Evolutionary conservation across 1,140 invertebrate species (phyloP).

Genomic region (Andricus grossulariae): DNA sequence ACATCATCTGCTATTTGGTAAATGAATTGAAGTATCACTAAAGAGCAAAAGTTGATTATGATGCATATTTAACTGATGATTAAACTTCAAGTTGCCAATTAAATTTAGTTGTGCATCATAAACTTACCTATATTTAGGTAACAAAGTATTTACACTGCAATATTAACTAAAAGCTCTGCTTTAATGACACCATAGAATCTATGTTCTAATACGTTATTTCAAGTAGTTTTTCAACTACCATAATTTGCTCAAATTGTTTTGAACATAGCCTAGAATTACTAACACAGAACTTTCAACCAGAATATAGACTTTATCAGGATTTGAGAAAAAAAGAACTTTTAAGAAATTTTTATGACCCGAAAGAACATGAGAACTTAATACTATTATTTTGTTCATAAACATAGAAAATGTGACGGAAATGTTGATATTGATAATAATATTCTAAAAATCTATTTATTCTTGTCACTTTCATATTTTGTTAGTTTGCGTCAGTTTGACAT

Average conservation of each 20-base stretch:
- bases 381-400: too few species aligned
- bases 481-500: too few species aligned
- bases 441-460: too few species aligned
- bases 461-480: too few species aligned
- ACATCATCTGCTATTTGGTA: too few species aligned
- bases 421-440: too few species aligned
- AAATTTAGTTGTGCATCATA: slow-evolving; percentile 11
- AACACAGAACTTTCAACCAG: not conserved
- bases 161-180: not conserved
- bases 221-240: slow-evolving; percentile 2
- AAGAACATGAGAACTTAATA: too few species aligned
- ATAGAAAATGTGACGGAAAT: too few species aligned
- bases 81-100: not conserved
- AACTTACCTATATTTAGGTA: slow-evolving; percentile 2
- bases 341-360: too few species aligned
- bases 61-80: not conserved
- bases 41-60: not conserved
- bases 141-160: slow-evolving; percentile 20
- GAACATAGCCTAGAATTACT: slow-evolving; percentile 1
- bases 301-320: not conserved
- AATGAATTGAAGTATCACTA: not conserved
- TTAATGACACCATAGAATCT: slow-evolving; percentile 8
- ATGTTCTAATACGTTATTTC: slow-evolving; percentile 9
- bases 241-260: slow-evolving; percentile 15
- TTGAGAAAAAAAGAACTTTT: not conserved